Base-by-base conservation (phyloP, 1,140 invertebrate species). In the Rhynchophorus ferrugineus region DNA sequence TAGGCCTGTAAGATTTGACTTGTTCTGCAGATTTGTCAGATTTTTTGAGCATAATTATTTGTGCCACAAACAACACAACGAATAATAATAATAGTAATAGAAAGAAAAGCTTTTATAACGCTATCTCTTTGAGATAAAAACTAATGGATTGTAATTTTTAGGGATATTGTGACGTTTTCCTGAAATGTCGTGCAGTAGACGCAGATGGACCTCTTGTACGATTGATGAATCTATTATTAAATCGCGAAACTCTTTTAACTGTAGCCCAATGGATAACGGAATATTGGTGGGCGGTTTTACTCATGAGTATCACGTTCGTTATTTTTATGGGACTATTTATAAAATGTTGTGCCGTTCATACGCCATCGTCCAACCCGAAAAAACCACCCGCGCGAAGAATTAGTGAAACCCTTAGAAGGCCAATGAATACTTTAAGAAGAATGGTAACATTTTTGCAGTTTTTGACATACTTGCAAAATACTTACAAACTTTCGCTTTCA, bases 271-370 rank as follows among this genome's bases (percentile, higher is more conserved):
- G 90, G 90, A 81, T 93, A 24, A 92, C 87, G 17, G 90, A 90
- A 68, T 86, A 91, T 63, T 99, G 96, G 96, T 99, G 95, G 89
- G 89, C 88, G 6, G 94, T 97, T 47, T 73, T 98, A 51, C 70
- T 98, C 6, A 90, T 95, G 72, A 84, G 87, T 16, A 85, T 99
- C 42, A 85, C 78, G 24, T 87, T 98, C 62, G 83, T 99, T 6
- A 83, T 97, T 52, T 84, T 94, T 61, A 98, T 99, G 95, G 95
- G 91, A 18, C 73, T 94, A n/a, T 98, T 99, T 71, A 97, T 99
- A 61, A 98, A 98, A 70, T 96, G 95, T 68, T 99, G 95, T 74
- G 95, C 96, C 11, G 95, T 99, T 44, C 95, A 99, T 70, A 99
- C 96, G 35, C 96, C 96, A 14, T 96, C 92, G 39, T 94, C 87